phyloP scores from a whole-genome alignment of 1,140 invertebrate genomes.

The Cydia pomonella region DNA sequence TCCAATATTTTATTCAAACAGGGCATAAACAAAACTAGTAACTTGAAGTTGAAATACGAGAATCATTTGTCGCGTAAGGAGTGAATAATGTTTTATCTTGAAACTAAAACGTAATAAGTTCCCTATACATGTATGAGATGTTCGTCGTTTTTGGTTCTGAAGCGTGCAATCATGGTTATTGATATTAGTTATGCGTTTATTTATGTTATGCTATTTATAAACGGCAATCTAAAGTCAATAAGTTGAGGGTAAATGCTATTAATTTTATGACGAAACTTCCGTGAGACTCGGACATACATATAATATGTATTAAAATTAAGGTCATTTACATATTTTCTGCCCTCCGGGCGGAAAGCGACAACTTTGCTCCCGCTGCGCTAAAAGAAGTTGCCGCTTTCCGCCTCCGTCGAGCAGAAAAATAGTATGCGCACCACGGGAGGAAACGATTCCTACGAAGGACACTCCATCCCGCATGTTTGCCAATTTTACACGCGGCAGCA shows the following conservation, averaged over 20 bases:
- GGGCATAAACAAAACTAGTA: neutral
- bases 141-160: neutral
- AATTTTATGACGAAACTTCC: neutral
- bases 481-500: too few species aligned
- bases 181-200: constrained; percentile 19
- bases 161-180: neutral
- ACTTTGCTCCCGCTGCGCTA: too few species aligned
- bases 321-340: too few species aligned
- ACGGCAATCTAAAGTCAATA: neutral
- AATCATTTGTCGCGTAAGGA: neutral
- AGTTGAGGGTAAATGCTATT: neutral
- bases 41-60: constrained; percentile 27
- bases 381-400: too few species aligned
- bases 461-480: too few species aligned
- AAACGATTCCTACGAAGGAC: too few species aligned
- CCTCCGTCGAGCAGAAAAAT: too few species aligned
- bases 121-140: neutral
- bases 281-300: neutral
- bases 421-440: too few species aligned
- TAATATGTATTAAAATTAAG: too few species aligned
- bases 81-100: neutral
- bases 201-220: constrained; percentile 24
- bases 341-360: too few species aligned
- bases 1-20: constrained; percentile 9
- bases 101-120: neutral